Percentiles rank a stretch among this genome's conserved stretches.
phyloP scores from a whole-genome alignment of 2,888 invertebrate genomes.

The Oithona nana region DNA sequence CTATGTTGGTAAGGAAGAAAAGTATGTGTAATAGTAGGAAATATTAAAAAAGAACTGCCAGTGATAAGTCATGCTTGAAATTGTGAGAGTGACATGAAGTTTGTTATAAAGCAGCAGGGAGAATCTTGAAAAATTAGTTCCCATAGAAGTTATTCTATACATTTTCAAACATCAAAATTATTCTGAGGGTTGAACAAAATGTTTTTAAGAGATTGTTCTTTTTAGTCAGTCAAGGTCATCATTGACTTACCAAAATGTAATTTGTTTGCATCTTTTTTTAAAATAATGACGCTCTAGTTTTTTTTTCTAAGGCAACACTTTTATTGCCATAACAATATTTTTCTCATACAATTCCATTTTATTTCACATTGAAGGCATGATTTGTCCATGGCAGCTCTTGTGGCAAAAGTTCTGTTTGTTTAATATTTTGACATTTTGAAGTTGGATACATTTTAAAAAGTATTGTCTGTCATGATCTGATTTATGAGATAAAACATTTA shows the following conservation, averaged over 20 bases:
- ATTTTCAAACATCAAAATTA: no score
- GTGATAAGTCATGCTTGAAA: not conserved
- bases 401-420: no score
- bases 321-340: not conserved
- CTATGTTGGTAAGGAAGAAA: no score
- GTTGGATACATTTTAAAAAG: no score
- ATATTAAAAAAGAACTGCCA: not conserved
- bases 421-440: no score
- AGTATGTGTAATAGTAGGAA: not conserved
- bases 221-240: not conserved
- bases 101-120: not conserved
- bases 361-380: no score
- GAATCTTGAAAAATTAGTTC: not conserved
- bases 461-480: not conserved
- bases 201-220: not conserved
- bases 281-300: not conserved
- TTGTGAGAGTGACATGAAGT: no score
- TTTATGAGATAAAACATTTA: no score
- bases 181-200: not conserved
- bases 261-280: no score
- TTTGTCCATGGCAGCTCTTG: not conserved
- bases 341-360: not conserved
- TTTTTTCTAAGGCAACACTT: not conserved
- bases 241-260: not conserved
- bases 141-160: not conserved